phyloP scores from a whole-genome alignment of 1,140 invertebrate species.

The Meloidogyne floridensis region DNA sequence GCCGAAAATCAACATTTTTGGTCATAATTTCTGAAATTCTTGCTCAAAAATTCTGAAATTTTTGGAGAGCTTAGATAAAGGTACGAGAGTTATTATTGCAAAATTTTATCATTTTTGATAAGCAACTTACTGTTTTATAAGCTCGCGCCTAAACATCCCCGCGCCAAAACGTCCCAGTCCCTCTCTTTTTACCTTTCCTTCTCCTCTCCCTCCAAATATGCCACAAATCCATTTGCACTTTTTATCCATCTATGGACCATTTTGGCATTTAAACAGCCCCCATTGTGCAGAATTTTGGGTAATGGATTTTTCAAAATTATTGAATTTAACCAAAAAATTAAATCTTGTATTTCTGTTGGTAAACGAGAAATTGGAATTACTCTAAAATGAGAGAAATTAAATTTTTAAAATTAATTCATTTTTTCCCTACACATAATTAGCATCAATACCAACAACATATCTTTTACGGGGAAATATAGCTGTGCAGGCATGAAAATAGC shows the following conservation, averaged over 20 bases:
- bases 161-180: no score
- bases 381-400: neutral
- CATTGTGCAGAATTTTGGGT: neutral
- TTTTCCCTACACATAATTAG: slow-evolving; percentile 15
- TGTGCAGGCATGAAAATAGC: slow-evolving; percentile 25
- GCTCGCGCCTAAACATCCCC: no score
- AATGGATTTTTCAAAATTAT: neutral
- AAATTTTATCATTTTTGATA: no score
- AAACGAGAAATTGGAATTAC: slow-evolving; percentile 30
- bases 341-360: slow-evolving; percentile 26
- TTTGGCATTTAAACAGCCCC: neutral
- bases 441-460: slow-evolving; percentile 29
- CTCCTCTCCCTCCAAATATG: neutral
- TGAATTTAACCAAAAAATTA: slow-evolving; percentile 4
- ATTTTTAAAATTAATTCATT: neutral
- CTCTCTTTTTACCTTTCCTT: neutral
- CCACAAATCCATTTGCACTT: neutral
- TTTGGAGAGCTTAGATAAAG: no score
- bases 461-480: slow-evolving; percentile 24
- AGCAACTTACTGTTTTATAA: no score
- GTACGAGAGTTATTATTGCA: no score
- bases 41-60: no score
- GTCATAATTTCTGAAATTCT: no score
- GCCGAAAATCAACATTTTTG: no score
- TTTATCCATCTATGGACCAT: neutral